Evolutionary conservation across 2,113 vertebrate species (phyloP).

Genomic region (Malurus melanocephalus): DNA sequence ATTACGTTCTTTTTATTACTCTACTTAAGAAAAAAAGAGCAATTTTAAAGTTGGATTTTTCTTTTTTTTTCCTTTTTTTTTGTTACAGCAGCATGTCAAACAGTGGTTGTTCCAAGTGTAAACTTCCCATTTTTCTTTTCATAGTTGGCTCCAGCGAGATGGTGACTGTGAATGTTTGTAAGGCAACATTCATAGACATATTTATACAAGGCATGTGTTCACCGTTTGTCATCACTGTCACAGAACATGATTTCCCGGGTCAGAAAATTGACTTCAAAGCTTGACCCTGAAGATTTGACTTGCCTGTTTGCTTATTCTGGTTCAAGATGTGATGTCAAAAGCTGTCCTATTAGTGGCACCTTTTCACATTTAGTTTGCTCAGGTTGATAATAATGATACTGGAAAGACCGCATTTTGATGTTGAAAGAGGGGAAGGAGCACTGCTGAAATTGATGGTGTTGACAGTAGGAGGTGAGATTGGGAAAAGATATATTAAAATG

Average conservation of each 20-base stretch:
- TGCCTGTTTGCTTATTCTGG: slow-evolving; percentile 74
- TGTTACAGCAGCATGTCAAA: not conserved
- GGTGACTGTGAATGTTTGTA: slow-evolving; percentile 24
- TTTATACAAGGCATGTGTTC: slow-evolving; percentile 56
- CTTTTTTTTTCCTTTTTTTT: not conserved
- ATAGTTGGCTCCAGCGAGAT: not conserved
- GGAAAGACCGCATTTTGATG: slow-evolving; percentile 71
- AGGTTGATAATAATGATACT: slow-evolving; percentile 68
- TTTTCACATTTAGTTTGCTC: slow-evolving; percentile 73
- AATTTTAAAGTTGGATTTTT: not conserved
- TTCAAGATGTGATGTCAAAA: slow-evolving; percentile 76
- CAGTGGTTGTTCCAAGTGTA: not conserved
- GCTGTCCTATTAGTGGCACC: slow-evolving; percentile 72
- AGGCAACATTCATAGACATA: slow-evolving; percentile 38
- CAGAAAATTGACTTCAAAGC: slow-evolving; percentile 65
- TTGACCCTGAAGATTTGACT: slow-evolving; percentile 74
- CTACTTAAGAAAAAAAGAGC: not conserved
- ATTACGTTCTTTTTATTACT: not conserved
- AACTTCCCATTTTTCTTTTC: slow-evolving; percentile 15
- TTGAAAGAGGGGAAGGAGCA: slow-evolving; percentile 53
- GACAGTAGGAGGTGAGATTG: slow-evolving; percentile 67
- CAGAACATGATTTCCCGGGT: slow-evolving; percentile 68
- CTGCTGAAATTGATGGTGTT: slow-evolving; percentile 70
- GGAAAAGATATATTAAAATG: slow-evolving; percentile 49
- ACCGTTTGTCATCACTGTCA: slow-evolving; percentile 65